These are phyloP conservation scores for Tragulus kanchil DNA, from an alignment of 2,113 vertebrate species.

Conservation along the genomic window DNA sequence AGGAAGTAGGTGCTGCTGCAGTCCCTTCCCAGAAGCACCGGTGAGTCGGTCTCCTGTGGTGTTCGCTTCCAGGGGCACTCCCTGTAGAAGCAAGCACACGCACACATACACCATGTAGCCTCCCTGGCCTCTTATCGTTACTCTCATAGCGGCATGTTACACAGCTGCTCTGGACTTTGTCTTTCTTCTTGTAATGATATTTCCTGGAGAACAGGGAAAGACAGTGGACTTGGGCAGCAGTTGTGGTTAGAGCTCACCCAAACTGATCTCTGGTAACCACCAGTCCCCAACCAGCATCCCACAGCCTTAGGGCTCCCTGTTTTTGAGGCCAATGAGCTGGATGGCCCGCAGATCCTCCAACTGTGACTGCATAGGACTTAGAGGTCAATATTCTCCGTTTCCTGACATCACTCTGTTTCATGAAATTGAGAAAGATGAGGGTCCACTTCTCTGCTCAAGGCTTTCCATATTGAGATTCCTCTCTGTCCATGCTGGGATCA, in stretches of 20 bases:
- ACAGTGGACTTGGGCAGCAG: neutral
- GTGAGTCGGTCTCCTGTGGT: too few relatives aligned
- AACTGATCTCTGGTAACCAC: neutral
- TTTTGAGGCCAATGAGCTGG: neutral
- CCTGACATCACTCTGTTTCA: neutral
- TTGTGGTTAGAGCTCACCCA: neutral
- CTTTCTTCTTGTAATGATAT: neutral
- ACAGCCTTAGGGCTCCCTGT: neutral
- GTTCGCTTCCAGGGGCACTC: neutral
- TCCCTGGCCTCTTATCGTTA: neutral
- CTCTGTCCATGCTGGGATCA: neutral
- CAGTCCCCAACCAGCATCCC: neutral
- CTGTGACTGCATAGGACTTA: neutral
- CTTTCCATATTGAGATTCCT: neutral
- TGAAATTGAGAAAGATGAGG: neutral
- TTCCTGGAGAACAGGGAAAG: neutral
- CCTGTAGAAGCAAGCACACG: neutral
- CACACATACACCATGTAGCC: rapidly evolving
- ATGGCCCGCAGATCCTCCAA: too few relatives aligned
- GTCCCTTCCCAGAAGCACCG: neutral
- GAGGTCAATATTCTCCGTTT: neutral
- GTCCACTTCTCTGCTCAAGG: neutral
- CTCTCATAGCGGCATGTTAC: neutral
- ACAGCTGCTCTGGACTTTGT: neutral
- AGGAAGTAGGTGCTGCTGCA: neutral